Base-by-base conservation (phyloP, 2,113 vertebrate genomes). In the Taxidea taxus region DNA sequence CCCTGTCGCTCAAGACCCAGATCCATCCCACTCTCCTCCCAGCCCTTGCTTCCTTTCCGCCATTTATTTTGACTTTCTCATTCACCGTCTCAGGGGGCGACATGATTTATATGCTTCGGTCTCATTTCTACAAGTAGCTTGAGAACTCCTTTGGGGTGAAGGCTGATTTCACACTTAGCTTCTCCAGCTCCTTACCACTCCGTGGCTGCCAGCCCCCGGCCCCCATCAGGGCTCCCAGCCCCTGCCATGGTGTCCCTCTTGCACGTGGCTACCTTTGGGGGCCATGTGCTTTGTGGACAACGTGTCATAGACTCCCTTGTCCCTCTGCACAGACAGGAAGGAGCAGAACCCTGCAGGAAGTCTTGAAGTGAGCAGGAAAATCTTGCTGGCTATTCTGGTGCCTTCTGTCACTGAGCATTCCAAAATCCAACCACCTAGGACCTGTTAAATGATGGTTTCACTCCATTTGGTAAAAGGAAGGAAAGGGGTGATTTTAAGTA, bases 191-290 rank as follows among this genome's bases (percentile, higher is more conserved):
- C 2, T 12, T 2, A 0, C 3, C 7, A 12, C 4, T 3, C 20
- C 0, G 0, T 4, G 10, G 39, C 25, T 6, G 3, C 16, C 42
- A 7, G 6, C 29, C 4, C 11, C 62, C 29, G 2, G 6, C 64
- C 64, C 21, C 12, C 10, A 14, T 7, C n/a, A 3, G 25, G 13
- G 0, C 0, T 0, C n/a, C 11, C 1, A 4, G 12, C 2, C 31
- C 31, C 47, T 0, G 0, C 7, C 2, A 11, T 8, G 3, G 51
- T 5, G 1, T 3, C 56, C 21, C 10, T 56, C 62, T n/a, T 29
- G 15, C 12, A 4, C 0, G 37, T 4, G 81, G 4, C 68, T 51
- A 25, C 5, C 4, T 13, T 1, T 4, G 31, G 47, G 37, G n/a
- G 42, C 42, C 10, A 0, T 54, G 37, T 60, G 27, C 80, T 78